Conservation (phyloP, 35 echinoderm and acorn worm genomes). For the Ptychodera flava region DNA sequence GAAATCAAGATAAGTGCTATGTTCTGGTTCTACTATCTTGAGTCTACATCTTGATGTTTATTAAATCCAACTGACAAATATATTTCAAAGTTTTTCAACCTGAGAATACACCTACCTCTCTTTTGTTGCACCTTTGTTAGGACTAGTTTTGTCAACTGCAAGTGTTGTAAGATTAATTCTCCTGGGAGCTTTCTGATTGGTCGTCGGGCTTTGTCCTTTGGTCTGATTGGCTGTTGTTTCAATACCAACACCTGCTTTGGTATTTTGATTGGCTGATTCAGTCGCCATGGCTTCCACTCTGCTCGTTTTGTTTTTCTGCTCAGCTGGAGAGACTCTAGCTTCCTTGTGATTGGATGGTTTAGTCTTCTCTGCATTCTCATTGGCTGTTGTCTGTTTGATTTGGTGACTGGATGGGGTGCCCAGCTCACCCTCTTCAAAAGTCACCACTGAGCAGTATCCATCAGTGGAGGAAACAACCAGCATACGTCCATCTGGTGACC, state of each 20-base stretch:
- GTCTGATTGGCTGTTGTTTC: neutral
- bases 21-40: no score
- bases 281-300: neutral
- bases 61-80: no score
- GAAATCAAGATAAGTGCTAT: no score
- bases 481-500: slow-evolving; percentile 71
- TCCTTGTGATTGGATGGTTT: neutral
- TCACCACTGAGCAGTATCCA: slow-evolving; percentile 74
- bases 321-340: neutral
- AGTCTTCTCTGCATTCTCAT: neutral
- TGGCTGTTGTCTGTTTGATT: neutral
- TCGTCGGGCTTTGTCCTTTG: neutral
- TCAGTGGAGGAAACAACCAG: slow-evolving; percentile 79
- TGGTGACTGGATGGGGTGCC: slow-evolving; percentile 44
- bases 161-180: neutral
- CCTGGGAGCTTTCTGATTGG: neutral
- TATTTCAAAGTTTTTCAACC: no score
- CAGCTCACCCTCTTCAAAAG: slow-evolving; percentile 82
- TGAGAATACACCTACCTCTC: neutral
- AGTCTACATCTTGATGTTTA: no score
- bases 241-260: neutral
- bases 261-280: slow-evolving; percentile 13
- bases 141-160: neutral
- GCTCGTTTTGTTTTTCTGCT: neutral
- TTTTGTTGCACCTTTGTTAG: neutral